Conservation (phyloP, 1,140 invertebrate genomes). For the Nixonia krombeini region DNA sequence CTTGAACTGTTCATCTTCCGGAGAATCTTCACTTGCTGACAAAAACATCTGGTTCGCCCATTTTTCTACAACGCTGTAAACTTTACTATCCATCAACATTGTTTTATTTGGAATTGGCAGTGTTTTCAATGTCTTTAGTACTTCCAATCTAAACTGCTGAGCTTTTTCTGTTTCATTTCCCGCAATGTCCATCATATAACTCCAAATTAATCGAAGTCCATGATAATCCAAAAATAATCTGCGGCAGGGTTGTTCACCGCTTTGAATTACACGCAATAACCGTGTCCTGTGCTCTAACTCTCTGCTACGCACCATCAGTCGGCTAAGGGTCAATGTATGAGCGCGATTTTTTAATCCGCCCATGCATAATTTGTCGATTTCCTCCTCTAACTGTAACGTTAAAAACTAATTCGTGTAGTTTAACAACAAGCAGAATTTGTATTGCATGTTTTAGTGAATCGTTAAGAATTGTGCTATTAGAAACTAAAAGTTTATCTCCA, state of each 20-base stretch:
- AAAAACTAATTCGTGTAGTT: too few species aligned
- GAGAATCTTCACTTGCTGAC: slow-evolving; percentile 58
- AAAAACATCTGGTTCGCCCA: slow-evolving; percentile 76
- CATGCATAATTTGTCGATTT: slow-evolving; percentile 80
- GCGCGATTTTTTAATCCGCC: slow-evolving; percentile 88
- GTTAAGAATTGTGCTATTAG: slow-evolving; percentile 1
- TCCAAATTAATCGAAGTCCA: slow-evolving; percentile 89
- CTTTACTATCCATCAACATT: slow-evolving; percentile 92
- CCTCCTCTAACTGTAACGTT: slow-evolving; percentile 80
- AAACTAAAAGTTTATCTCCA: not conserved
- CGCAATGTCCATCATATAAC: slow-evolving; percentile 87
- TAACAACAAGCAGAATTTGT: too few species aligned
- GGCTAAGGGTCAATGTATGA: slow-evolving; percentile 88
- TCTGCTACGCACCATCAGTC: slow-evolving; percentile 93
- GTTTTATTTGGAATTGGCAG: slow-evolving; percentile 95
- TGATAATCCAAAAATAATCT: slow-evolving; percentile 96
- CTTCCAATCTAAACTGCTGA: slow-evolving; percentile 76
- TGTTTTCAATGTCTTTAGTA: slow-evolving; percentile 84
- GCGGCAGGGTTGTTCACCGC: slow-evolving; percentile 84
- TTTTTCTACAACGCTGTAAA: slow-evolving; percentile 85
- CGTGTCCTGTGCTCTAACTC: slow-evolving; percentile 80
- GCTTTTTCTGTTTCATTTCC: slow-evolving; percentile 71
- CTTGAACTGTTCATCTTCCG: slow-evolving; percentile 52
- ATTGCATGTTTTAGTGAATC: too few species aligned
- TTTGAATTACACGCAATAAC: slow-evolving; percentile 79